Conservation (phyloP, 2,888 invertebrate genomes). For the Synanthedon vespiformis region DNA sequence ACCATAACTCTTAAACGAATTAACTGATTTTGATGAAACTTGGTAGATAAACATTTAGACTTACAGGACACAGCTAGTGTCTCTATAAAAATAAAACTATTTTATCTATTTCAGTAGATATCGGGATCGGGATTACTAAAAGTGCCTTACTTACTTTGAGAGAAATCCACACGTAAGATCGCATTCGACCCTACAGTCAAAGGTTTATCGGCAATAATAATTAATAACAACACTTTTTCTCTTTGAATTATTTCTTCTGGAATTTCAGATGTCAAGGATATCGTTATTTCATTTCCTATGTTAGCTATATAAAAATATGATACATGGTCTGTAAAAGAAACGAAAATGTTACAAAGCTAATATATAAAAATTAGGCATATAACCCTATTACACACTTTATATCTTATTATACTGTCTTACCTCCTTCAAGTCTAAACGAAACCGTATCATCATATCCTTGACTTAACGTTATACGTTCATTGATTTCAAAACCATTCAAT, state of each 20-base stretch:
- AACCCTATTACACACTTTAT: neutral
- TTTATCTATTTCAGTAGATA: no score
- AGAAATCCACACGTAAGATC: slow-evolving; percentile 28
- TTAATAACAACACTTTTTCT: slow-evolving; percentile 39
- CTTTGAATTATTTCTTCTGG: slow-evolving; percentile 39
- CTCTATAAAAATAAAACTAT: no score
- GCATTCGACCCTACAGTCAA: slow-evolving; percentile 34
- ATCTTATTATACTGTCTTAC: slow-evolving; percentile 21
- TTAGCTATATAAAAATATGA: slow-evolving; percentile 26
- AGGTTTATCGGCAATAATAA: slow-evolving; percentile 32
- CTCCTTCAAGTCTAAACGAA: slow-evolving; percentile 35
- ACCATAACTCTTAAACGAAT: no score
- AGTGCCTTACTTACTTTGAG: slow-evolving; percentile 20
- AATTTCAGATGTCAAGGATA: slow-evolving; percentile 21
- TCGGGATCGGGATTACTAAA: neutral
- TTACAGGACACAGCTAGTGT: no score
- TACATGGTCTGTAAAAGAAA: slow-evolving; percentile 28
- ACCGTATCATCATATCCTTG: slow-evolving; percentile 38
- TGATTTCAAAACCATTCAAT: slow-evolving; percentile 19
- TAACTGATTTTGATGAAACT: no score
- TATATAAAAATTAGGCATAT: neutral
- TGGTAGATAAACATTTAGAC: no score
- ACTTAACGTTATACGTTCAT: slow-evolving; percentile 24
- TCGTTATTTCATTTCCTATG: slow-evolving; percentile 15
- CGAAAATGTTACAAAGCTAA: neutral